Base-by-base conservation (phyloP, 2,797 vertebrate genomes). In the Gouania willdenowi region DNA sequence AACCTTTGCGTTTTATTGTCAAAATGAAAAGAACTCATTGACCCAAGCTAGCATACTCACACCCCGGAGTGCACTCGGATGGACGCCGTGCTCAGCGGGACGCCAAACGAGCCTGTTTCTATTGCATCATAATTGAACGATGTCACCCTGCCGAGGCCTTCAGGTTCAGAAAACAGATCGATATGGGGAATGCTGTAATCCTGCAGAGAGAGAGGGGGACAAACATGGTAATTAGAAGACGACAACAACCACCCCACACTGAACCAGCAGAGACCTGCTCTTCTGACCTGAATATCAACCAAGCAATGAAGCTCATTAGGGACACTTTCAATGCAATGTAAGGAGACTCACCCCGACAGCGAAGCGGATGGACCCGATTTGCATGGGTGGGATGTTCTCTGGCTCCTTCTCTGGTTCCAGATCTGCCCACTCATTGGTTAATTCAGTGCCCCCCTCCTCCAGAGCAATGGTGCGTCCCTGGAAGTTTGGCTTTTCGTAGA, bases 31-130 rank as follows among this genome's bases (percentile, higher is more conserved):
- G n/a, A n/a, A n/a, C n/a, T n/a, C n/a, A n/a, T n/a, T n/a, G n/a
- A n/a, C n/a, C n/a, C n/a, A 11, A 13, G 8, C 1, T 12, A 18
- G 9, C 17, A 56, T 61, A 92, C 95, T 96, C 87, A 98, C 95
- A 79, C 87, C 66, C 95, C 94, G 55, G 92, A 92, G 51, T 93
- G 91, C 25, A 98, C 92, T 87, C 90, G 93, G 47, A 98, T 92
- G 32, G 95, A 97, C 39, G 87, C 90, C 0, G 93, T 95, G 71
- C 71, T 92, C 65, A 88, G 85, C 10, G 89, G 87, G 28, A 89
- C 66, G 36, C 93, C 89, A 6, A 91, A 94, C 1, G 89, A 83
- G 8, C 89, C 88, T 0, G 87, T 87, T 70, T 97, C 94, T 63
- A 93, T 85, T 0, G 79, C 77, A 42, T 94, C 92, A 24, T 95